A percentile compares a stretch with the other conserved stretches of the same genome.
Evolutionary conservation across 2,888 invertebrate genomes (phyloP).

Genomic region (Camptogramma bilineatum): DNA sequence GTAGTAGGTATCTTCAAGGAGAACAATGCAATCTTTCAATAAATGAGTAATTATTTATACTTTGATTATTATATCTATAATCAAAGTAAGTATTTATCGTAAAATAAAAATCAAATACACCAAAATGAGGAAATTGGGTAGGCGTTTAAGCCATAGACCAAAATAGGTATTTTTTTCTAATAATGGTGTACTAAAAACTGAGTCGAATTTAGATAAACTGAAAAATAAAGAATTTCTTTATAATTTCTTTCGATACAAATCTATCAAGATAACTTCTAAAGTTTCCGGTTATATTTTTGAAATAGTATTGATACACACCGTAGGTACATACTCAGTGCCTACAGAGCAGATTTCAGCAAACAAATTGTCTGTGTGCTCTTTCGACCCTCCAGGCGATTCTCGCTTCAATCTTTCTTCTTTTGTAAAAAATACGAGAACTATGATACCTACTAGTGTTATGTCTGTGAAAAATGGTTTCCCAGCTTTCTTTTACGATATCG

Average conservation of each 20-base stretch:
- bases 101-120: too few relatives aligned
- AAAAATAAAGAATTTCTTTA: too few relatives aligned
- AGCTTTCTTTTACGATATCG: slow-evolving; percentile 1
- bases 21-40: neutral
- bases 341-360: neutral
- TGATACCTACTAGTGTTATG: neutral
- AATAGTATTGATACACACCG: neutral
- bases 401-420: slow-evolving; percentile 1
- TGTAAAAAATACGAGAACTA: slow-evolving; percentile 1
- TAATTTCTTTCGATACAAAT: too few relatives aligned
- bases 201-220: too few relatives aligned
- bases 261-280: too few relatives aligned
- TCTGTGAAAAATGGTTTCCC: neutral
- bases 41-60: neutral
- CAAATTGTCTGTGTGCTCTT: slow-evolving; percentile 7
- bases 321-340: neutral
- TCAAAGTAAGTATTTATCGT: too few relatives aligned
- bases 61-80: too few relatives aligned
- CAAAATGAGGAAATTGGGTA: too few relatives aligned
- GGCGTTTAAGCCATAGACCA: too few relatives aligned
- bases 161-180: too few relatives aligned
- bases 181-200: too few relatives aligned
- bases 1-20: neutral
- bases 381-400: slow-evolving; percentile 9
- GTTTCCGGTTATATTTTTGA: too few relatives aligned